These are phyloP conservation scores for Albula glossodonta DNA, from an alignment of 2,113 vertebrate species.

Conservation along the genomic window DNA sequence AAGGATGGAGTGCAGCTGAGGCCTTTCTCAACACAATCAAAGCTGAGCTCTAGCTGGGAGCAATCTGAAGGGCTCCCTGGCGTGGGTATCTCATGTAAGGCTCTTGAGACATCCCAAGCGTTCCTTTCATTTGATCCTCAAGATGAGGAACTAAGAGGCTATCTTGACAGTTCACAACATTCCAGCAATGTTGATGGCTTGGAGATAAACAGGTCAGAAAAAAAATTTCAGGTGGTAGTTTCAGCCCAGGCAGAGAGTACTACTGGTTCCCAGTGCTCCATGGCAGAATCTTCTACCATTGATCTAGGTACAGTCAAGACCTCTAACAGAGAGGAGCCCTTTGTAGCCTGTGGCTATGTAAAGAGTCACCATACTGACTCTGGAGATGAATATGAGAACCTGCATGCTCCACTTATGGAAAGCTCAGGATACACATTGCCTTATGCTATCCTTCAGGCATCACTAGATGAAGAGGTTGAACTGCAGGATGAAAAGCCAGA, in stretches of 20 bases:
- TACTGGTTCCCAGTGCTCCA: conserved; percentile 59
- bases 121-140: background rate
- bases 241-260: background rate
- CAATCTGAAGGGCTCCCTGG: conserved; percentile 8
- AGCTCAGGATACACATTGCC: background rate
- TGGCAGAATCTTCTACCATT: conserved; percentile 45
- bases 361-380: background rate
- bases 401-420: background rate
- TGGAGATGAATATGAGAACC: background rate
- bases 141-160: background rate
- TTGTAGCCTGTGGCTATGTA: no score
- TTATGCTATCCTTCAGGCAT: background rate
- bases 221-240: background rate
- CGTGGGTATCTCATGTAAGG: background rate
- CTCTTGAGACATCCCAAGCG: conserved; percentile 14
- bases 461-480: background rate
- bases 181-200: background rate
- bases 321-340: conserved; percentile 42
- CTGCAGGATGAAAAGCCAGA: conserved; percentile 17
- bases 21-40: background rate
- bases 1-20: background rate
- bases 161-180: background rate
- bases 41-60: conserved; percentile 27
- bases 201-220: background rate
- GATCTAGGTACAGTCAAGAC: conserved; percentile 59